Conservation (phyloP, 2,113 vertebrate genomes). For the Polypterus senegalus region DNA sequence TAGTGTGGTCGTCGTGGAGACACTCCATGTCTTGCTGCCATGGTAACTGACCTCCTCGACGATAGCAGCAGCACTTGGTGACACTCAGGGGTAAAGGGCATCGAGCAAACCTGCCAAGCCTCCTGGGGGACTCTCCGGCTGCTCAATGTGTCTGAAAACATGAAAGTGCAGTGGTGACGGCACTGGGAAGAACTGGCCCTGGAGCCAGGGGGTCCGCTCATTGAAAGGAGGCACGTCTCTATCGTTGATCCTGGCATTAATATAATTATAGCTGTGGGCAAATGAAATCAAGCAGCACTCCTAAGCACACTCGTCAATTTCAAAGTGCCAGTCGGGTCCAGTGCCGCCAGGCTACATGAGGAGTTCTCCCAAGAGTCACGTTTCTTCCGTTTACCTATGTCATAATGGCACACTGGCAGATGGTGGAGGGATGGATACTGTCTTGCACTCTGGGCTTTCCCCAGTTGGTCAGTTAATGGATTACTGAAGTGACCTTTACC, state of each 20-base stretch:
- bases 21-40: constrained; percentile 12
- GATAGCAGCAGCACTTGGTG: constrained; percentile 5
- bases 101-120: too few species aligned
- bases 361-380: background rate
- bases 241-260: background rate
- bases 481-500: too few species aligned
- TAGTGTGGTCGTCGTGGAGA: constrained; percentile 14
- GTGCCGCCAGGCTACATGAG: background rate
- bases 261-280: constrained; percentile 1
- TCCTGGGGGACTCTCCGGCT: too few species aligned
- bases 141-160: too few species aligned
- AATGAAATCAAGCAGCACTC: constrained; percentile 2
- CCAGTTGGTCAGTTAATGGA: too few species aligned
- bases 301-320: constrained; percentile 1
- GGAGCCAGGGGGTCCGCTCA: background rate
- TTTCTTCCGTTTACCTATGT: too few species aligned
- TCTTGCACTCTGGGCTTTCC: too few species aligned
- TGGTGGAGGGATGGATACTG: too few species aligned
- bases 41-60: constrained; percentile 13
- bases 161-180: too few species aligned
- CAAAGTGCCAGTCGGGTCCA: background rate
- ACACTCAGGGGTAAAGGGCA: constrained; percentile 3
- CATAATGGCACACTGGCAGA: too few species aligned
- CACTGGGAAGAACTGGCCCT: too few species aligned
- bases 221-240: background rate